These are phyloP conservation scores for Heliconius cydno DNA, from an alignment of 2,888 invertebrate species.

Conservation along the genomic window DNA sequence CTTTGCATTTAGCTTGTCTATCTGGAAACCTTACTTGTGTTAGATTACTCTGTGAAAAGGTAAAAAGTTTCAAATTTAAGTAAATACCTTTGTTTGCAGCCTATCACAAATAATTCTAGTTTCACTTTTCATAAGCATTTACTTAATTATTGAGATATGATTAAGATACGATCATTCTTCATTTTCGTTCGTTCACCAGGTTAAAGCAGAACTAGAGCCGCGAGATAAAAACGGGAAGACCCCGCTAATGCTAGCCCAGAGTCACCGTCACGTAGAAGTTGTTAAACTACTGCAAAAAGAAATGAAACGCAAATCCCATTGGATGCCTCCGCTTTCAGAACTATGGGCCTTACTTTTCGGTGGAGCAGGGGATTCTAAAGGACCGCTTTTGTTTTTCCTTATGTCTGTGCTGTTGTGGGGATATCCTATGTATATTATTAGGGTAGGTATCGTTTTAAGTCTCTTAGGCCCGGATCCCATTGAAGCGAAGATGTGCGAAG, in stretches of 20 bases:
- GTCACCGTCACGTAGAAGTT: slow-evolving; percentile 93
- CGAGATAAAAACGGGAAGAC: slow-evolving; percentile 96
- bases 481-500: too few relatives aligned
- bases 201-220: slow-evolving; percentile 93
- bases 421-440: slow-evolving; percentile 95
- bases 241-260: slow-evolving; percentile 93
- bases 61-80: slow-evolving; percentile 53
- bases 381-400: slow-evolving; percentile 92
- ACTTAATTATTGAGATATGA: too few relatives aligned
- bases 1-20: slow-evolving; percentile 93
- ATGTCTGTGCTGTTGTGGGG: slow-evolving; percentile 94
- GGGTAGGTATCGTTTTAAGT: slow-evolving; percentile 76
- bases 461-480: too few relatives aligned
- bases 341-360: slow-evolving; percentile 95
- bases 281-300: slow-evolving; percentile 91
- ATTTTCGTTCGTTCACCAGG: slow-evolving; percentile 71
- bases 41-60: slow-evolving; percentile 93
- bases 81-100: background rate
- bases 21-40: slow-evolving; percentile 95
- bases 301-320: slow-evolving; percentile 91
- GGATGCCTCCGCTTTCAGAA: slow-evolving; percentile 94
- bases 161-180: too few relatives aligned
- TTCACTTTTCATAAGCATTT: too few relatives aligned
- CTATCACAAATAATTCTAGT: background rate
- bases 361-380: slow-evolving; percentile 95